Conservation (phyloP, 2,888 invertebrate genomes). For the Smittia sp. region DNA sequence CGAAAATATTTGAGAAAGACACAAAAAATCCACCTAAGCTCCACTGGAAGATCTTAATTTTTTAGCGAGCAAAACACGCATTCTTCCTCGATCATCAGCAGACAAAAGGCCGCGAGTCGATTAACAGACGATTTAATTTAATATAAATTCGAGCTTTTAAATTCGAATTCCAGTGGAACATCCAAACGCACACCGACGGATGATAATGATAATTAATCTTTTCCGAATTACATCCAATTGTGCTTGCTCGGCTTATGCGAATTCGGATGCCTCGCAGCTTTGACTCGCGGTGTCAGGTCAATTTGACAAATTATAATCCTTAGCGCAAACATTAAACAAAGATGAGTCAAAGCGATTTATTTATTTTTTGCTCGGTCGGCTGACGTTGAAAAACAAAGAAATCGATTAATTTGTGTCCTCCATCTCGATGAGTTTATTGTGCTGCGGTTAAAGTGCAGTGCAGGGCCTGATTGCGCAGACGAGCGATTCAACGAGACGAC, state of each 20-base stretch:
- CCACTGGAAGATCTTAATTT: background rate
- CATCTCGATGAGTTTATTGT: background rate
- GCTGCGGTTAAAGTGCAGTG: background rate
- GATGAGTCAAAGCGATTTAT: background rate
- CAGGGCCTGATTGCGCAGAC: background rate
- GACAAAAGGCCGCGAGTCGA: background rate
- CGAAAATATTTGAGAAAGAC: background rate
- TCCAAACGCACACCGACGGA: background rate
- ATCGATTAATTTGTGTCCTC: background rate
- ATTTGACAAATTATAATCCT: background rate
- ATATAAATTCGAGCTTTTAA: slow-evolving; percentile 37
- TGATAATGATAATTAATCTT: slow-evolving; percentile 3
- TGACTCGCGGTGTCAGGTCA: background rate
- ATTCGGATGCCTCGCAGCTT: background rate
- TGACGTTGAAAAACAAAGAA: background rate
- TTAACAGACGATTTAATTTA: slow-evolving; percentile 38
- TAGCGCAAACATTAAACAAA: background rate
- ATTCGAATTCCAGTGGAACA: background rate
- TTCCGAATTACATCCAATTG: slow-evolving; percentile 9
- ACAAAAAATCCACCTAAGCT: background rate
- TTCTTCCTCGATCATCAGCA: slow-evolving; percentile 30
- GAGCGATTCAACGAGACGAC: background rate
- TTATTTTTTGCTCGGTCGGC: background rate
- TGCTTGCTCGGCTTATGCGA: background rate
- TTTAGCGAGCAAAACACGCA: background rate